Evolutionary conservation across 2,113 vertebrate genomes (phyloP), one percentile per base, ranked within the genome.

Genomic region (Tupaia chinensis): DNA sequence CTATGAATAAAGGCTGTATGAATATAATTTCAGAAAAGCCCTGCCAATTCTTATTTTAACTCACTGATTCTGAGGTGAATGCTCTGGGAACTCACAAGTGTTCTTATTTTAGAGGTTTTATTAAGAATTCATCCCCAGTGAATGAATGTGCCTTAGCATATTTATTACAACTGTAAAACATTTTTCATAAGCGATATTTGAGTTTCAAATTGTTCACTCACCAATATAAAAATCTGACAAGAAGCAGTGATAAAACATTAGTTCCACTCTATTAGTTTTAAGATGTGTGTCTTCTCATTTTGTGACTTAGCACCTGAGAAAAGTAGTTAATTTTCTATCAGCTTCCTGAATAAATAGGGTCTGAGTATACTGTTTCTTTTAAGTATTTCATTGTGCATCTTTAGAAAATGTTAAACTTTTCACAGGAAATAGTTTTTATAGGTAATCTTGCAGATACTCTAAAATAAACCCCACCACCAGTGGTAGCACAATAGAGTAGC

Each of bases 361-460:
- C 65, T 70, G 32, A 94, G 44, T 76, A 80, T 96, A 95, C 72
- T 20, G 34, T 79, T 95, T 6, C 25, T 95, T 87, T 58, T 91
- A 61, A 95, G 87, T 65, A 91, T n/a, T 84, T 92, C 90, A 70
- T 69, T 94, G 17, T 83, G 13, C 14, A 63, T 95, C 76, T 95
- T 93, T 83, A 78, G 81, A 82, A 97, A 90, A 88, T 87, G 58
- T 87, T 78, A 73, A 90, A 68, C 8, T 32, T 91, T 95, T 95
- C 76, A 56, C 81, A 93, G 61, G 68, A 94, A 93, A 84, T 61
- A 89, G 27, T 54, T 69, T 93, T 92, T 97, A 66, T 87, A 95
- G 72, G 29, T 89, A 94, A 76, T 91, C 58, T 92, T 88, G 44
- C 25, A 96, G 89, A 68, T 93, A 97, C 76, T 91, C n/a, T 87